These are phyloP conservation scores for Okamejei kenojei DNA, from an alignment of 2,797 vertebrate species.

Conservation along the genomic window DNA sequence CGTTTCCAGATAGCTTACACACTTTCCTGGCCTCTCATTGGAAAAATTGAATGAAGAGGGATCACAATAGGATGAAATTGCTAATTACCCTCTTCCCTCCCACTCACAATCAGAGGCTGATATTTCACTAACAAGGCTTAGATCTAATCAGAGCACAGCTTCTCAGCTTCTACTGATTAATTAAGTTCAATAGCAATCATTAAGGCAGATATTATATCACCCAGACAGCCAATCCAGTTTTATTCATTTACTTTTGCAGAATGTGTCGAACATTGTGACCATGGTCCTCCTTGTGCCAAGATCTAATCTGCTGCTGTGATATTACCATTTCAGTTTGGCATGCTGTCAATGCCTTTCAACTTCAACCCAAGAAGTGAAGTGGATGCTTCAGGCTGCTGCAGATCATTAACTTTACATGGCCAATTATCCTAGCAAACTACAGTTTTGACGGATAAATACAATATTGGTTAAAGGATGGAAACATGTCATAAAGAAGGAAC, in stretches of 20 bases:
- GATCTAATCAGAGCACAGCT: constrained; percentile 1
- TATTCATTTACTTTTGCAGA: neutral
- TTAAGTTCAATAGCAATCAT: constrained; percentile 22
- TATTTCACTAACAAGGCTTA: constrained; percentile 15
- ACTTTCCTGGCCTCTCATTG: neutral
- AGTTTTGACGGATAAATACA: neutral
- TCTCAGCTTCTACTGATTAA: neutral
- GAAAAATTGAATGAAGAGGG: neutral
- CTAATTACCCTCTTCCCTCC: neutral
- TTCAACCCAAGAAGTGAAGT: no score
- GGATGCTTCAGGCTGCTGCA: neutral
- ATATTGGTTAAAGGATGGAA: neutral
- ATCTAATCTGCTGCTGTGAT: neutral
- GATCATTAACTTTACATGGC: neutral
- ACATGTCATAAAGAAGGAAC: neutral
- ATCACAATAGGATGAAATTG: neutral
- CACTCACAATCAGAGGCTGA: neutral
- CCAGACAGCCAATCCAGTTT: neutral
- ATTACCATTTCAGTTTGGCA: neutral
- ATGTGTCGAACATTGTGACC: neutral
- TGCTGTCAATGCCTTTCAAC: neutral
- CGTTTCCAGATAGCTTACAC: no score
- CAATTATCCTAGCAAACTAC: neutral
- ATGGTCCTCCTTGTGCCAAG: neutral
- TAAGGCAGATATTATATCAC: constrained; percentile 1